Conservation (phyloP, 2,113 vertebrate species). For the human (Homo sapiens) region GRCh38 chr11:45030501-45031000, state of each 20-base stretch:
- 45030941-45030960: background rate
- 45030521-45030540: background rate
- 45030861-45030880: background rate
- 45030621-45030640: fast-evolving
- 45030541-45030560: fast-evolving
- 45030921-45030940: background rate
- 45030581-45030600: background rate
- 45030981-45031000: background rate
- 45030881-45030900: background rate
- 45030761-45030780: no score
- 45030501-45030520: background rate
- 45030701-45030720: no score
- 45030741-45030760: no score
- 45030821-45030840: background rate
- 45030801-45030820: no score
- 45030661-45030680: background rate
- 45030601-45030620: background rate
- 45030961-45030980: background rate
- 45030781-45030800: no score
- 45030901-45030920: background rate
- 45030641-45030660: background rate
- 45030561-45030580: background rate
- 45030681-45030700: background rate
- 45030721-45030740: no score
- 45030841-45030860: background rate